A percentile compares a stretch with the other conserved stretches of the same genome.
phyloP scores from a whole-genome alignment of 2,888 invertebrate genomes.

The Cyaniris semiargus region DNA sequence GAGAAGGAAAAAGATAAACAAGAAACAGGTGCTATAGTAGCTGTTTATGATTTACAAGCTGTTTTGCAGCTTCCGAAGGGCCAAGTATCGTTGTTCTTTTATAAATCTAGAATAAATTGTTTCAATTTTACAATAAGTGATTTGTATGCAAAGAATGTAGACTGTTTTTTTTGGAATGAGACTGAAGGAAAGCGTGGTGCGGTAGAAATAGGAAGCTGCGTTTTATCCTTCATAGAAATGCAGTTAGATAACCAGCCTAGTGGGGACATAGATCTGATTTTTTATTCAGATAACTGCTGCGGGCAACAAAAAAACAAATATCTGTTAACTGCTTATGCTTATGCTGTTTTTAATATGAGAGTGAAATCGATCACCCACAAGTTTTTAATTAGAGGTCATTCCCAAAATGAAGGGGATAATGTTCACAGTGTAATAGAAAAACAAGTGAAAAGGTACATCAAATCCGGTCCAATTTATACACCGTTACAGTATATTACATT shows the following conservation, averaged over 20 bases:
- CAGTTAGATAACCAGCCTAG: conserved; percentile 1
- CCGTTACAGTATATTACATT: conserved; percentile 31
- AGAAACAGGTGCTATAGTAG: conserved; percentile 10
- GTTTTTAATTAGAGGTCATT: conserved; percentile 34
- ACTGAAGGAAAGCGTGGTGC: conserved; percentile 39
- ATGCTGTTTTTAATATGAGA: conserved; percentile 15
- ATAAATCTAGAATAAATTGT: conserved; percentile 41
- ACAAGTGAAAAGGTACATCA: conserved; percentile 32
- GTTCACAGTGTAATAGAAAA: conserved; percentile 35
- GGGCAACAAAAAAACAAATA: conserved; percentile 35
- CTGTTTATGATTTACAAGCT: too few species aligned
- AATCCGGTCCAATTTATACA: conserved; percentile 34
- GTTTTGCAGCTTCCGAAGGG: too few species aligned
- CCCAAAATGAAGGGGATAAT: conserved; percentile 35
- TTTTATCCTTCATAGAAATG: conserved; percentile 36
- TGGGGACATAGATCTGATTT: conserved; percentile 30
- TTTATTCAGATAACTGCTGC: conserved; percentile 34
- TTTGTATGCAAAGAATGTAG: conserved; percentile 32
- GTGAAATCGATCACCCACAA: conserved; percentile 32
- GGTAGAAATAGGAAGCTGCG: conserved; percentile 35
- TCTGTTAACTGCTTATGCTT: conserved; percentile 31
- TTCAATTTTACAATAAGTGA: conserved; percentile 38
- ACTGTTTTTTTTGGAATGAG: conserved; percentile 41
- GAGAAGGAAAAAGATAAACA: conserved; percentile 15
- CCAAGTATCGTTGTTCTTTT: conserved; percentile 30